Evolutionary conservation across 2,797 vertebrate species (phyloP).

Genomic region (Coreius guichenoti): DNA sequence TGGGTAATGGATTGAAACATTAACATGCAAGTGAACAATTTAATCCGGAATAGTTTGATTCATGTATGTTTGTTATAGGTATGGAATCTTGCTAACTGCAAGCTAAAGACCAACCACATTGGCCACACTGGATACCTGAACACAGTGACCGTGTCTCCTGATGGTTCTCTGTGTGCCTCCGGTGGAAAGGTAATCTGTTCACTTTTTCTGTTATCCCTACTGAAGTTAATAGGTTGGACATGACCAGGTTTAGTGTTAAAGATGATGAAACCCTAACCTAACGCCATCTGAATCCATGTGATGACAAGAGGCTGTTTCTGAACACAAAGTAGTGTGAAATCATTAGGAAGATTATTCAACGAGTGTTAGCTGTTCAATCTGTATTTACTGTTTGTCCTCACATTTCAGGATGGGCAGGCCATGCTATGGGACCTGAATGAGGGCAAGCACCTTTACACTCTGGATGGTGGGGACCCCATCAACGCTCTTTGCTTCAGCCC

Average conservation of each 20-base stretch:
- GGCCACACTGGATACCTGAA: constrained; percentile 96
- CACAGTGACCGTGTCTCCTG: constrained; percentile 94
- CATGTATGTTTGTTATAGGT: constrained; percentile 74
- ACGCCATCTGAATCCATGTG: constrained; percentile 71
- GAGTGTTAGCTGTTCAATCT: neutral
- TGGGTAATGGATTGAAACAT: constrained; percentile 39
- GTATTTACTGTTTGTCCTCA: neutral
- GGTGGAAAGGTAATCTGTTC: constrained; percentile 87
- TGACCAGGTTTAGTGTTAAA: neutral
- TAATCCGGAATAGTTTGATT: neutral
- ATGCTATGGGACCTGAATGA: constrained; percentile 99
- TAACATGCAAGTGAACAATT: neutral
- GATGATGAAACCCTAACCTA: constrained; percentile 63
- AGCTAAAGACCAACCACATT: constrained; percentile 98
- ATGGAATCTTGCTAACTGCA: constrained; percentile 97
- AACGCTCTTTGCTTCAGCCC: constrained; percentile 97
- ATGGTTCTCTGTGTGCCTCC: constrained; percentile 96
- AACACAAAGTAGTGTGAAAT: constrained; percentile 54
- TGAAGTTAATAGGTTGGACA: neutral
- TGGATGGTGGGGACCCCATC: constrained; percentile 94
- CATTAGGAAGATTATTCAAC: neutral
- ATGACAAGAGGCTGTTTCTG: constrained; percentile 85
- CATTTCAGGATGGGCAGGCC: constrained; percentile 89
- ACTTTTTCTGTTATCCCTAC: neutral
- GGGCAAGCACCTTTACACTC: constrained; percentile 95